Evolutionary conservation across 2,113 vertebrate genomes (phyloP).

Genomic region (Gadus chalcogrammus): DNA sequence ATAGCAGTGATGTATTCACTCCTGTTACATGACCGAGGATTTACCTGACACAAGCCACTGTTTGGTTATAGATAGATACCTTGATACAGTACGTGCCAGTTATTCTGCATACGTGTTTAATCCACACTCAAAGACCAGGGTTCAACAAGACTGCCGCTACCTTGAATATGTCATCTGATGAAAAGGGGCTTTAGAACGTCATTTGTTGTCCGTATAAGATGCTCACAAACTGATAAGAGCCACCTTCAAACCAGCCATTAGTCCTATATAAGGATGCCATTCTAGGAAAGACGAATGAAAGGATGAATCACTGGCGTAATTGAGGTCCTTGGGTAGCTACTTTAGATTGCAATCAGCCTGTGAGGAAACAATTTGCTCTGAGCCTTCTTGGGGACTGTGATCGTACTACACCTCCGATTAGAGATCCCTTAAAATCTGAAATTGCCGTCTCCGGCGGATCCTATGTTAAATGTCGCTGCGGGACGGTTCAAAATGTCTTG

Average conservation of each 20-base stretch:
- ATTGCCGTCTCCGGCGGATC: constrained; percentile 5
- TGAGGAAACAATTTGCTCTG: constrained; percentile 34
- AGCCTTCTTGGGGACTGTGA: constrained; percentile 27
- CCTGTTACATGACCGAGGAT: neutral
- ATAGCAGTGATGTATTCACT: neutral
- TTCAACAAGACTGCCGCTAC: constrained; percentile 1
- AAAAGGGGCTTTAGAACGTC: constrained; percentile 12
- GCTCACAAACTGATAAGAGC: constrained; percentile 37
- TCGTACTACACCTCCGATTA: constrained; percentile 18
- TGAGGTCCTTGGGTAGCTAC: constrained; percentile 9
- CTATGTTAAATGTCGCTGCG: neutral
- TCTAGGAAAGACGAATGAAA: constrained; percentile 43
- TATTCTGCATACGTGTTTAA: neutral
- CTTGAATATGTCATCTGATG: constrained; percentile 19
- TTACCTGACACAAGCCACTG: constrained; percentile 1
- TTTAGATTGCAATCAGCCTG: constrained; percentile 55
- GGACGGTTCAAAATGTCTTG: neutral
- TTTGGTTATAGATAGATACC: neutral
- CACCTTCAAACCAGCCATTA: constrained; percentile 8
- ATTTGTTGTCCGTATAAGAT: constrained; percentile 26
- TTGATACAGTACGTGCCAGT: neutral
- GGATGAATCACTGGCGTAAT: constrained; percentile 30
- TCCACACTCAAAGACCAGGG: neutral
- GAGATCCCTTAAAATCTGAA: constrained; percentile 31
- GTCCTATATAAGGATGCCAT: constrained; percentile 35